Conservation (phyloP, 1,140 invertebrate species). For the Asbolus verrucosus region DNA sequence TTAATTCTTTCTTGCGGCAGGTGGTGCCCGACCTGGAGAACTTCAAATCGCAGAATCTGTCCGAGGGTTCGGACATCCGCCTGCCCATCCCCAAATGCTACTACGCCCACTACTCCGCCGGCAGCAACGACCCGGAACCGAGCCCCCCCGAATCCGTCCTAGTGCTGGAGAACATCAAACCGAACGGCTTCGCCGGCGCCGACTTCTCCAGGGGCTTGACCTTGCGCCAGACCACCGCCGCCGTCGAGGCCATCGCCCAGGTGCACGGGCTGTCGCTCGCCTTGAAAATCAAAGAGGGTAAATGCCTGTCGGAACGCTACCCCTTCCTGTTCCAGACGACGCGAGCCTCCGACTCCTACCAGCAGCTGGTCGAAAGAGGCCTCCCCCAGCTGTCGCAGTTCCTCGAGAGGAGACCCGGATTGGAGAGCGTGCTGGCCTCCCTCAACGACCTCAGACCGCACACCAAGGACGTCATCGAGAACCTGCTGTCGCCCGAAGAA, state of each 20-base stretch:
- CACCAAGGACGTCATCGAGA: slow-evolving; percentile 74
- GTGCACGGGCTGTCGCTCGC: slow-evolving; percentile 79
- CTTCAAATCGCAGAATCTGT: slow-evolving; percentile 67
- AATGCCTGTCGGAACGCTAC: slow-evolving; percentile 74
- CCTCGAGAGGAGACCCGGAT: slow-evolving; percentile 73
- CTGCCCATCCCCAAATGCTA: slow-evolving; percentile 75
- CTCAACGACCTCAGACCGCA: slow-evolving; percentile 69
- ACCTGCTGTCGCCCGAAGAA: slow-evolving; percentile 73
- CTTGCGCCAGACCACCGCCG: slow-evolving; percentile 73
- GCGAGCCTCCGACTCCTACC: slow-evolving; percentile 80
- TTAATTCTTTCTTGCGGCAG: slow-evolving; percentile 63
- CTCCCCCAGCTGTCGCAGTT: slow-evolving; percentile 79
- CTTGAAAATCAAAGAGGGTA: slow-evolving; percentile 73
- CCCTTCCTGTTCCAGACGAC: slow-evolving; percentile 81
- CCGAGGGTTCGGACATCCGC: slow-evolving; percentile 58
- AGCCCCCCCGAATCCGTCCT: slow-evolving; percentile 73
- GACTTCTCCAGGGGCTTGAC: slow-evolving; percentile 78
- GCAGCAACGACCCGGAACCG: slow-evolving; percentile 67
- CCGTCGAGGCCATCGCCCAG: slow-evolving; percentile 76
- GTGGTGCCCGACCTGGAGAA: slow-evolving; percentile 73
- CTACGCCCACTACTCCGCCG: slow-evolving; percentile 73
- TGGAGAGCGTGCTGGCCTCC: slow-evolving; percentile 68
- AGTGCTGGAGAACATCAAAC: slow-evolving; percentile 73
- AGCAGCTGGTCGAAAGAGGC: slow-evolving; percentile 79
- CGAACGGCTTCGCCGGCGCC: slow-evolving; percentile 68